Conservation (phyloP, 37 sponge, comb jelly and placozoan genomes). For the Oscarella lobularis region DNA sequence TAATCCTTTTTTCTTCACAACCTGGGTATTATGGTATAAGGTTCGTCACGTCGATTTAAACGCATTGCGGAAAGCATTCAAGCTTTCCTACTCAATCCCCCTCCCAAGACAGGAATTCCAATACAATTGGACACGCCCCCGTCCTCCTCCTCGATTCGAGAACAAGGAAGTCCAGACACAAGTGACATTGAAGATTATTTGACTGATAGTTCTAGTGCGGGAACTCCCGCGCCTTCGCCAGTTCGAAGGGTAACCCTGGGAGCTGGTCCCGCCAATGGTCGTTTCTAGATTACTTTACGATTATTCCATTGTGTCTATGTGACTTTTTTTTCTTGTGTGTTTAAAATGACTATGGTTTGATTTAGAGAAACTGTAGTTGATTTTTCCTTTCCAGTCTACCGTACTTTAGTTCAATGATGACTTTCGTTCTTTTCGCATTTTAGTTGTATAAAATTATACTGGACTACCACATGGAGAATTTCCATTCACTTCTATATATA, state of each 20-base stretch:
- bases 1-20: neutral
- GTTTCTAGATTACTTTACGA: too few relatives aligned
- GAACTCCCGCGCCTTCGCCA: neutral
- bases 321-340: too few relatives aligned
- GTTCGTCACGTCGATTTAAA: neutral
- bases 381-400: too few relatives aligned
- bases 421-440: too few relatives aligned
- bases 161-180: neutral
- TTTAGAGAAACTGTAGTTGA: too few relatives aligned
- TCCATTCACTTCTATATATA: too few relatives aligned
- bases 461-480: too few relatives aligned
- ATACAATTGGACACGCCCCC: neutral
- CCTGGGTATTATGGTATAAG: neutral
- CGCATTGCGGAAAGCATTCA: neutral
- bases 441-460: too few relatives aligned
- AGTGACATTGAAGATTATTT: conserved; percentile 1
- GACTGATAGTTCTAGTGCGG: neutral
- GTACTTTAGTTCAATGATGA: too few relatives aligned
- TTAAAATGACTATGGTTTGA: too few relatives aligned
- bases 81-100: neutral
- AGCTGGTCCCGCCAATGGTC: neutral
- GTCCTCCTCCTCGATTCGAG: neutral
- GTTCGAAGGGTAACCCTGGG: neutral
- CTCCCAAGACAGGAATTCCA: neutral
- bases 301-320: too few relatives aligned